phyloP scores from a whole-genome alignment of 2,113 vertebrate species.

The Struthio camelus region DNA sequence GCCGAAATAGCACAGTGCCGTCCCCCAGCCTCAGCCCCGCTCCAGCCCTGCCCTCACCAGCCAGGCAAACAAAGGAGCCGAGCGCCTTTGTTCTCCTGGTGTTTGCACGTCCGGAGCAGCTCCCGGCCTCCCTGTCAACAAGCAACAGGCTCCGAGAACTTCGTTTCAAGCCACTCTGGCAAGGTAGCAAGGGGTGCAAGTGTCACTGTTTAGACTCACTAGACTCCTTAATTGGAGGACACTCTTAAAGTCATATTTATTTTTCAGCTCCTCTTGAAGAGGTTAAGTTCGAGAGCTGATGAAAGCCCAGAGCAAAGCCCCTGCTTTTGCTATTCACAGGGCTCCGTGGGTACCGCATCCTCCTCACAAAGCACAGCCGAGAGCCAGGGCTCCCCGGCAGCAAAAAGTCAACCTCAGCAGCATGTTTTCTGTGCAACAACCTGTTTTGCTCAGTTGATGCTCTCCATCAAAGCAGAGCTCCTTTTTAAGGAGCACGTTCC shows the following conservation, averaged over 20 bases:
- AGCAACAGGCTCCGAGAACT: background rate
- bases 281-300: background rate
- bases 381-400: background rate
- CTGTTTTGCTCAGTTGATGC: background rate
- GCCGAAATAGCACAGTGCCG: background rate
- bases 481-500: background rate
- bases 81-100: background rate
- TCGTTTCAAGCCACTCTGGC: too few relatives aligned
- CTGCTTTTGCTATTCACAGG: fast-evolving
- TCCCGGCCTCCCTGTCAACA: background rate
- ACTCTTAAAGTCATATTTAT: background rate
- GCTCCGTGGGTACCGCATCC: background rate
- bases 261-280: background rate
- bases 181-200: fast-evolving
- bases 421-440: fast-evolving
- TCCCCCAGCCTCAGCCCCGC: background rate
- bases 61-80: slow-evolving; percentile 12
- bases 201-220: background rate
- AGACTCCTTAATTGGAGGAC: background rate
- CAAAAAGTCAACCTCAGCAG: too few relatives aligned
- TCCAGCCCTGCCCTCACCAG: background rate
- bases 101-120: fast-evolving
- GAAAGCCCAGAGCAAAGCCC: fast-evolving
- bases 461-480: background rate
- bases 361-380: fast-evolving